Conservation (phyloP, 1,140 invertebrate species). For the Brachionus calyciflorus region DNA sequence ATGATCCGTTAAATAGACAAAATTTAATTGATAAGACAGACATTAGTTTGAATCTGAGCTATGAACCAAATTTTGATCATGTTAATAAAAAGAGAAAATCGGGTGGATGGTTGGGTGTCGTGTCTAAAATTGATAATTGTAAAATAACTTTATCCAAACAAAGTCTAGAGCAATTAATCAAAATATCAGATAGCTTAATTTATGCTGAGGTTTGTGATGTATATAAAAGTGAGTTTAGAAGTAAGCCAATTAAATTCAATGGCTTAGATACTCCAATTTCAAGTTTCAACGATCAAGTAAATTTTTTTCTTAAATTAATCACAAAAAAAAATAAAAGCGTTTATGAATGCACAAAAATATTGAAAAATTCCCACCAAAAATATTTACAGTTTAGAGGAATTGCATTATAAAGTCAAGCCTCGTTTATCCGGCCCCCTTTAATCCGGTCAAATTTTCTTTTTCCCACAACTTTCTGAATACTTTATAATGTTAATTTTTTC, state of each 20-base stretch:
- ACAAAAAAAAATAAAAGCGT: no score
- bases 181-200: slow-evolving; percentile 14
- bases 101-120: not conserved
- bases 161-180: not conserved
- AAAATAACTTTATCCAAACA: slow-evolving; percentile 8
- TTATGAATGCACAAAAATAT: no score
- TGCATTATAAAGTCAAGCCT: no score
- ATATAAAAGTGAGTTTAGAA: not conserved
- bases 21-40: slow-evolving; percentile 27
- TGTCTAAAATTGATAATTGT: not conserved
- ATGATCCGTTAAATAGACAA: slow-evolving; percentile 52
- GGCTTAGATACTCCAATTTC: not conserved
- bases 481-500: no score
- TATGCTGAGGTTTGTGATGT: not conserved
- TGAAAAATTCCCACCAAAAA: no score
- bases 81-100: not conserved
- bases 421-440: no score
- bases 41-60: slow-evolving; percentile 1
- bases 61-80: slow-evolving; percentile 2
- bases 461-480: no score
- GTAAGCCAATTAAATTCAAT: not conserved
- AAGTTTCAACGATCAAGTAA: not conserved
- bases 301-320: not conserved
- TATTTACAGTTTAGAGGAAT: no score
- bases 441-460: no score